Evolutionary conservation across 2,113 vertebrate genomes (phyloP), one percentile per base, ranked within the genome.

Genomic region (Aspiorhynchus laticeps): DNA sequence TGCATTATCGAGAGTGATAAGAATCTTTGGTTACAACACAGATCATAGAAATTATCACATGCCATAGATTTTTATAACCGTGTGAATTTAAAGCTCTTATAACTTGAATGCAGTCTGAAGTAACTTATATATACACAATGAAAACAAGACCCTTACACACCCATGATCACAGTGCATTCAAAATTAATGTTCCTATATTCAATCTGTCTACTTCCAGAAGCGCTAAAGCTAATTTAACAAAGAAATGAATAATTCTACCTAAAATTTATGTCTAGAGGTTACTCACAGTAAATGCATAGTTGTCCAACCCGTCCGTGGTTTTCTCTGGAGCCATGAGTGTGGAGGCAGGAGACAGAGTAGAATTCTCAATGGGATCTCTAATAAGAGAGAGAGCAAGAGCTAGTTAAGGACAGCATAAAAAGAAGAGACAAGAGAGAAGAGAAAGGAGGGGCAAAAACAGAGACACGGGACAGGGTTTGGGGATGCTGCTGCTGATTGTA

Each of bases 281-380:
- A 95, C 95, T 96, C 84, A 96, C 95, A 61, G 91, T 74, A 92
- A 95, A 96, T 1, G 91, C 87, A 74, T 91, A 93, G 88, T 90
- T 94, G 76, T 94, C 91, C 36, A 92, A 89, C 12, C 91, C 93
- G 26, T 93, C 93, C 33, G 86, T 91, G 5, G 93, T 88, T 86
- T 94, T 94, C 77, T 93, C 93, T 38, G 91, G 89, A 91, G 91
- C 89, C 95, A 96, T 95, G 69, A 83, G 41, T 76, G 74, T 84
- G 9, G 51, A 36, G 63, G 86, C 77, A 87, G 12, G 41, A 33
- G 65, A 84, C 80, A 86, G 38, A 87, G 53, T 90, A 21, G 26
- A 84, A 73, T 53, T 84, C 38, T 75, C 51, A 69, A 85, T 86
- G 51, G 51, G 8, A 48, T 63, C 41, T 56, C 31, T 43, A 11